These are phyloP conservation scores for Calameuta idolon DNA, from an alignment of 2,888 invertebrate genomes.

Conservation along the genomic window DNA sequence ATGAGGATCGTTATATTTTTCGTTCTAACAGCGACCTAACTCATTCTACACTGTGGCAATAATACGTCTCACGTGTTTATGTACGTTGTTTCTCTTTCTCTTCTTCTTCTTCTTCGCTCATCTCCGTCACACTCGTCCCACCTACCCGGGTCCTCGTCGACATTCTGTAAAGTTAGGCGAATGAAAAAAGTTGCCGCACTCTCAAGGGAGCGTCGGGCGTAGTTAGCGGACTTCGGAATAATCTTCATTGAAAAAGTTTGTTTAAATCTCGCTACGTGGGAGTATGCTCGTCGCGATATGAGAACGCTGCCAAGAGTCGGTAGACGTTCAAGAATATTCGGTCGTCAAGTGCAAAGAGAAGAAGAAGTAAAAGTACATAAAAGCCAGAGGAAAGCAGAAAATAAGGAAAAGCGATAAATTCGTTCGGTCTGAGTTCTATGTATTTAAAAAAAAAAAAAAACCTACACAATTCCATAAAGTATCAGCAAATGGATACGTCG, in stretches of 20 bases:
- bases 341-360: not conserved
- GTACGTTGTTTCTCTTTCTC: conserved; percentile 12
- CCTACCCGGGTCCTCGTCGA: conserved; percentile 22
- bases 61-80: conserved; percentile 25
- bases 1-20: not conserved
- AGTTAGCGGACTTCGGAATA: conserved; percentile 62
- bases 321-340: conserved; percentile 1
- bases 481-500: not conserved
- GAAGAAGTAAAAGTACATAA: not conserved
- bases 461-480: not conserved
- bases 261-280: conserved; percentile 24
- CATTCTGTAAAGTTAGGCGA: conserved; percentile 51
- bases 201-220: conserved; percentile 55
- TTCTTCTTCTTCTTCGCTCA: conserved; percentile 23
- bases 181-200: conserved; percentile 60
- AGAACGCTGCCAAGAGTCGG: not conserved
- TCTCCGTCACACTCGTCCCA: not conserved
- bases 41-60: conserved; percentile 7
- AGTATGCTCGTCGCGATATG: conserved; percentile 6
- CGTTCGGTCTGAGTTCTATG: not conserved
- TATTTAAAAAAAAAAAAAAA: not conserved
- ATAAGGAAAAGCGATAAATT: not conserved
- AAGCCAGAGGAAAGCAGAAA: not conserved
- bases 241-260: conserved; percentile 67
- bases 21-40: not conserved